These are phyloP conservation scores for Megaceryle torquata DNA, from an alignment of 2,113 vertebrate species.

Conservation along the genomic window DNA sequence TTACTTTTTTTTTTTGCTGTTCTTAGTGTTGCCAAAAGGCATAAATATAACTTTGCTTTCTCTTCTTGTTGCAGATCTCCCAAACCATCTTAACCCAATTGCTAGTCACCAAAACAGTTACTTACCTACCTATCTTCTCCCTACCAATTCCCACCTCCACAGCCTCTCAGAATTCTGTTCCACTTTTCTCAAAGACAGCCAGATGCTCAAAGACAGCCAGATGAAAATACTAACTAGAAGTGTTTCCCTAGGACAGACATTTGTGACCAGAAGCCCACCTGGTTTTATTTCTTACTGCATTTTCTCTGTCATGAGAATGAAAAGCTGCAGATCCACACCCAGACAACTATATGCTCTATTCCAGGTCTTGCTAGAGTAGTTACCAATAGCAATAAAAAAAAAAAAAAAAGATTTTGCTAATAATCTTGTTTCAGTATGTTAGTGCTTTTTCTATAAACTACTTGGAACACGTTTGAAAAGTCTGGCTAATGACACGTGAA, in stretches of 20 bases:
- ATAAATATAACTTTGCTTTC: neutral
- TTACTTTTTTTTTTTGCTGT: neutral
- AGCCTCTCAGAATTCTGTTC: neutral
- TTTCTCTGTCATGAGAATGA: neutral
- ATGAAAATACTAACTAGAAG: neutral
- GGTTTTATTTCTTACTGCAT: neutral
- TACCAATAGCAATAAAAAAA: neutral
- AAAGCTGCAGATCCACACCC: neutral
- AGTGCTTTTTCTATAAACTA: neutral
- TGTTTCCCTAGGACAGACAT: neutral
- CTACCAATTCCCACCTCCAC: neutral
- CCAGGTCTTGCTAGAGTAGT: neutral
- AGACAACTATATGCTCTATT: neutral
- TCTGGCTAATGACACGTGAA: slow-evolving; percentile 46
- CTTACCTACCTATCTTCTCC: neutral
- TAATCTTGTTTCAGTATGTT: neutral
- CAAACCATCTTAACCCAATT: neutral
- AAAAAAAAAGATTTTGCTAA: slow-evolving; percentile 26
- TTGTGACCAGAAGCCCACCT: neutral
- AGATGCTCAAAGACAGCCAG: neutral
- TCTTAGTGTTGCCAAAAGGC: neutral
- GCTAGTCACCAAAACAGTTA: neutral
- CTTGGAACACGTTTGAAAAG: neutral
- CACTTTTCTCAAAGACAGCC: neutral
- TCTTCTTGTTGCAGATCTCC: neutral